A percentile compares a stretch with the other conserved stretches of the same genome.
Evolutionary conservation across 2,888 invertebrate species (phyloP).

Genomic region (Suillia variegata): DNA sequence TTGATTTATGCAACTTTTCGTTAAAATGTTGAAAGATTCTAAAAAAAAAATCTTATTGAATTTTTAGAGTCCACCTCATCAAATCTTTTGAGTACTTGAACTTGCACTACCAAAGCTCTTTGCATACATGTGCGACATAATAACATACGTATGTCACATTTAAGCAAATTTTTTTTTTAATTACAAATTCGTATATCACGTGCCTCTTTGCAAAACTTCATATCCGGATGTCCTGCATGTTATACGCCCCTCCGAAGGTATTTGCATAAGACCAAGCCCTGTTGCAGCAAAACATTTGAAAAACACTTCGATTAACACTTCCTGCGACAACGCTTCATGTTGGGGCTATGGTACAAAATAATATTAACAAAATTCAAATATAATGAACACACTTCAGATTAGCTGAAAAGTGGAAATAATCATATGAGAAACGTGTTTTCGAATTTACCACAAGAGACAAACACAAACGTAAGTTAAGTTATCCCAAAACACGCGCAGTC

Average conservation of each 20-base stretch:
- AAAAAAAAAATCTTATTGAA: too few species aligned
- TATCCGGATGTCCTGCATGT: slow-evolving; percentile 37
- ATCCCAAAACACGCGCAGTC: too few species aligned
- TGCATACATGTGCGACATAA: too few species aligned
- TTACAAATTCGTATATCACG: too few species aligned
- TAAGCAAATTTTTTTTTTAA: not conserved
- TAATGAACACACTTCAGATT: slow-evolving; percentile 5
- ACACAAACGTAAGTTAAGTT: not conserved
- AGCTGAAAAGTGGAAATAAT: not conserved
- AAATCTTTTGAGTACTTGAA: too few species aligned
- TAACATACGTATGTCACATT: too few species aligned
- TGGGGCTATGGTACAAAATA: not conserved
- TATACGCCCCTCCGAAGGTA: slow-evolving; percentile 45
- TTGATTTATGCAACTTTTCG: too few species aligned
- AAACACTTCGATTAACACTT: slow-evolving; percentile 53
- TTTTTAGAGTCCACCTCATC: too few species aligned
- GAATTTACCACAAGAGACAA: not conserved
- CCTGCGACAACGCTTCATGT: slow-evolving; percentile 39
- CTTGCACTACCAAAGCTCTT: too few species aligned
- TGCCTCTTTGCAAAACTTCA: not conserved
- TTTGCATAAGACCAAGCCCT: slow-evolving; percentile 41
- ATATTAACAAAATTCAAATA: not conserved
- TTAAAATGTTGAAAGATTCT: too few species aligned
- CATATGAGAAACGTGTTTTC: slow-evolving; percentile 8
- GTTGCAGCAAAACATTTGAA: slow-evolving; percentile 42